Evolutionary conservation across 2,113 vertebrate genomes (phyloP), one percentile per base, ranked within the genome.

Genomic region (Calidris pugnax): DNA sequence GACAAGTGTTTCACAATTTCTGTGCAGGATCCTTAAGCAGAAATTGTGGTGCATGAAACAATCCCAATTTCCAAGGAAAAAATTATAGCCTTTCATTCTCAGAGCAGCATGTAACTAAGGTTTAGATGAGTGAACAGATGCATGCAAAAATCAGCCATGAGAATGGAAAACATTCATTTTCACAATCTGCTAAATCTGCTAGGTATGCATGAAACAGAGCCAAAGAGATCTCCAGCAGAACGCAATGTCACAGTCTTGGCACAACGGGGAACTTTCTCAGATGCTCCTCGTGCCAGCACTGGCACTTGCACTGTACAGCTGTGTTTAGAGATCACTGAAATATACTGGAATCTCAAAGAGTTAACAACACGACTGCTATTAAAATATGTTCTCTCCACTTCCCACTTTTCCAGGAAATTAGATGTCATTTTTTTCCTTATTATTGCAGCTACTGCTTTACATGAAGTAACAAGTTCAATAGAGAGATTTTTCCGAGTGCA

Each of bases 121-220:
- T 97, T 97, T 97, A 98, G 96, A 97, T 88, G 95, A 97, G 96
- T 93, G 97, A 98, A 97, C 98, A 98, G 98, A 98, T 97, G 97
- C 97, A 90, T 95, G 97, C 92, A 97, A 97, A 97, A 97, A 97
- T 97, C 97, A 97, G 97, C 95, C 96, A 96, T 72, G 51, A 78
- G 89, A 98, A 96, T 77, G 95, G 96, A 97, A 98, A 98, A 98
- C 96, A 96, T 95, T 98, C 97, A 97, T 97, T 97, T 96, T 97
- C 97, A 97, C 98, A 98, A 98, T 98, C 98, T 97, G 97, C 94
- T 96, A 95, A 97, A 96, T 98, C 97, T 97, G 97, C 97, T 97
- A 97, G 97, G 98, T 98, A 97, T 79, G 94, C 96, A 97, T 96
- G 97, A 98, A 98, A 98, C 1, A 0, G 90, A 97, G 98, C 98